Evolutionary conservation across 92 coral and sea anemone species (phyloP), one percentile per base, ranked within the genome.

Genomic region (Plumapathes pennacea): DNA sequence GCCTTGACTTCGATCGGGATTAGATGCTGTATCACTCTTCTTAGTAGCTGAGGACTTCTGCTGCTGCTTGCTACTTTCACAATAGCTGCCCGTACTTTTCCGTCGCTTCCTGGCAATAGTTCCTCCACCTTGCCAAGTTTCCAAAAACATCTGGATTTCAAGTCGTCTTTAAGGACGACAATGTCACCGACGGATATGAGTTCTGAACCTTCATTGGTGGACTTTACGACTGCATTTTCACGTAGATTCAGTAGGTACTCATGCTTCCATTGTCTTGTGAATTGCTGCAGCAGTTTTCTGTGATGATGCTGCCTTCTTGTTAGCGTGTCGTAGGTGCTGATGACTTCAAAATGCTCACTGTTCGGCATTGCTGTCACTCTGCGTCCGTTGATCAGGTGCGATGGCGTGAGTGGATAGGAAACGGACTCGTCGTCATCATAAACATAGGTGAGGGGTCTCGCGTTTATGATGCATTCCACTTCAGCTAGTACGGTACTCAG

Each of bases 371-470:
- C 47, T 0, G 49, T 56, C 17, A 76, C 38, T 10, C 48, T 51
- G 26, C 69, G 38, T 9, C 70, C 83, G 45, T 66, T 63, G 36
- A 76, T 76, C 32, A 76, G 28, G 41, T 76, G 62, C n/a, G 57
- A 67, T 23, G 57, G 71, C 0, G 77, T 44, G 23, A 57, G 49
- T 17, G 70, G 38, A 41, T 65, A 66, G 3, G 40, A 75, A 10
- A 55, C 25, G 17, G 67, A 49, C 24, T 66, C 82, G 38, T 75
- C 56, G 49, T 67, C 53, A 21, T 65, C 68, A 25, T 67, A 75
- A 38, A 75, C 53, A 39, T 76, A 76, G 27, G 76, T 76, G 10
- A 67, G 33, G 11, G 78, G 85, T 33, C 78, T 60, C 4, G 78
- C 58, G 48, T 69, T 78, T 18, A 78, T 42, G 2, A 62, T 13